Evolutionary conservation across 2,888 invertebrate species (phyloP).

Genomic region (Odontocerum albicorne): DNA sequence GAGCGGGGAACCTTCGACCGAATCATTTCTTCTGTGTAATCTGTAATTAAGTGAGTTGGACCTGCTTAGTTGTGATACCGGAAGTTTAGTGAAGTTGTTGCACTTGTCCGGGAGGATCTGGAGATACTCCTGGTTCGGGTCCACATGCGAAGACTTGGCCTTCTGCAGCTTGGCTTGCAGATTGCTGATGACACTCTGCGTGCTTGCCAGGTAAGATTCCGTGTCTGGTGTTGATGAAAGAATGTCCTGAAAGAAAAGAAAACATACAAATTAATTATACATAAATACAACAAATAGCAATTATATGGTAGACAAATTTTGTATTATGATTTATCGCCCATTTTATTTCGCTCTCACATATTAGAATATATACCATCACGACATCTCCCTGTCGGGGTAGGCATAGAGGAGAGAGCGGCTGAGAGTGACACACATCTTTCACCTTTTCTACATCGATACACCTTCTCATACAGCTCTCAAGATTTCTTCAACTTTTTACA

Average conservation of each 20-base stretch:
- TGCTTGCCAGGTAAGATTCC: conserved; percentile 60
- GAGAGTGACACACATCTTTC: too few species aligned
- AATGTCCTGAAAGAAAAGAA: conserved; percentile 50
- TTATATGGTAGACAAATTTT: too few species aligned
- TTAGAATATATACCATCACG: too few species aligned
- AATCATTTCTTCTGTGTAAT: conserved; percentile 48
- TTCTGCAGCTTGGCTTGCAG: conserved; percentile 61
- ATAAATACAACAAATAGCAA: too few species aligned
- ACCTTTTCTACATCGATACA: too few species aligned
- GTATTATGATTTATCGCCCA: too few species aligned
- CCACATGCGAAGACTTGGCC: conserved; percentile 42
- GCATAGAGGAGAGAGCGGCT: too few species aligned
- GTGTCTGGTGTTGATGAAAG: conserved; percentile 50
- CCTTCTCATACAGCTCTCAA: too few species aligned
- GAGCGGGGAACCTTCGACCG: conserved; percentile 50
- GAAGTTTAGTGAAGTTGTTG: conserved; percentile 51
- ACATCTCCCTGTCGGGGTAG: too few species aligned
- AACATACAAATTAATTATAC: conserved; percentile 1
- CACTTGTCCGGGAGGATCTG: conserved; percentile 42
- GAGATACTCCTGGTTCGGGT: conserved; percentile 49
- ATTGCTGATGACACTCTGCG: conserved; percentile 63
- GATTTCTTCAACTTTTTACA: too few species aligned
- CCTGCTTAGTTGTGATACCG: conserved; percentile 52
- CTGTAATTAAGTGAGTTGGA: conserved; percentile 56
- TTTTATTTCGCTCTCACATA: too few species aligned